A percentile compares a stretch with the other conserved stretches of the same genome.
These are phyloP conservation scores for Clarias magur DNA, from an alignment of 2,113 vertebrate species.

Conservation along the genomic window DNA sequence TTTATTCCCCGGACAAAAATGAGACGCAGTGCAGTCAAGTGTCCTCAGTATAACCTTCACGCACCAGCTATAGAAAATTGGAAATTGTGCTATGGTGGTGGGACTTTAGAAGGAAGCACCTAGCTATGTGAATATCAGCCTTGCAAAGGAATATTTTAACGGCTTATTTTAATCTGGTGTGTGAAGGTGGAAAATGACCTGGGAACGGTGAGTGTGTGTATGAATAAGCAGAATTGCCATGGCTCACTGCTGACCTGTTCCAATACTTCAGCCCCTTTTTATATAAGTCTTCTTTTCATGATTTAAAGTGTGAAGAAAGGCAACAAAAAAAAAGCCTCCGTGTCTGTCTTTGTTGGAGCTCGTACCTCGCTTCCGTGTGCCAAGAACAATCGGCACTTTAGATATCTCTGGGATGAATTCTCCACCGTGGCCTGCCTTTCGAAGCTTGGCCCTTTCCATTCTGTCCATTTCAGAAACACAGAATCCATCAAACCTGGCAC, in stretches of 20 bases:
- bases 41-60: slow-evolving; percentile 57
- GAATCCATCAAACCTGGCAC: slow-evolving; percentile 73
- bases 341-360: slow-evolving; percentile 44
- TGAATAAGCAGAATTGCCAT: slow-evolving; percentile 40
- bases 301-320: slow-evolving; percentile 37
- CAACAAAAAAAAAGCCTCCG: slow-evolving; percentile 36
- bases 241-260: slow-evolving; percentile 36
- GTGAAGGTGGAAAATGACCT: slow-evolving; percentile 41
- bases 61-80: slow-evolving; percentile 48
- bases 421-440: slow-evolving; percentile 35
- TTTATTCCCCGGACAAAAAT: not conserved
- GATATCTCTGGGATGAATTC: slow-evolving; percentile 42
- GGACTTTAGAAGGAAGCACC: slow-evolving; percentile 46
- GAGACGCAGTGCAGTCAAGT: not conserved
- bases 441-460: slow-evolving; percentile 45
- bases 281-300: slow-evolving; percentile 37
- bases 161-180: slow-evolving; percentile 58
- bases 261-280: slow-evolving; percentile 40
- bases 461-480: slow-evolving; percentile 59
- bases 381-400: slow-evolving; percentile 52
- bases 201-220: slow-evolving; percentile 37
- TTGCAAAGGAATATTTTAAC: slow-evolving; percentile 46
- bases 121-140: slow-evolving; percentile 52
- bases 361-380: slow-evolving; percentile 40
- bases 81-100: slow-evolving; percentile 47